Percentiles rank a stretch among this genome's conserved stretches.
These are phyloP conservation scores for Spea bombifrons DNA, from an alignment of 2,113 vertebrate genomes.

Conservation along the genomic window DNA sequence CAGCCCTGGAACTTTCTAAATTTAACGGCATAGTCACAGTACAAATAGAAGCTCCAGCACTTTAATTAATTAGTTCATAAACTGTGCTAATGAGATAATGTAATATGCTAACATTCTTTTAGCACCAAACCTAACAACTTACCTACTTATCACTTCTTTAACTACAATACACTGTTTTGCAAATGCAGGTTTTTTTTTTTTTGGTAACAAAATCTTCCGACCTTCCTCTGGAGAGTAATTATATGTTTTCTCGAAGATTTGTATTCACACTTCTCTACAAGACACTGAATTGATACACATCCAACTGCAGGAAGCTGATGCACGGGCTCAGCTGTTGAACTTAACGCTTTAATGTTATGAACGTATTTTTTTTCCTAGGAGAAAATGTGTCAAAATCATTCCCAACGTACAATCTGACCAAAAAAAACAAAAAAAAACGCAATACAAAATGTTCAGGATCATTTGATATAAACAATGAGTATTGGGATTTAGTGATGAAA, in stretches of 20 bases:
- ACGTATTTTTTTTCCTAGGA: too few relatives aligned
- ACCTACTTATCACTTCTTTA: constrained; percentile 33
- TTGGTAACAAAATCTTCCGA: constrained; percentile 15
- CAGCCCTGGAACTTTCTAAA: too few relatives aligned
- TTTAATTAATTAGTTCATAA: constrained; percentile 14
- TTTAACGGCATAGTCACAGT: background rate
- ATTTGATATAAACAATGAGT: too few relatives aligned
- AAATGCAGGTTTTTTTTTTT: constrained; percentile 8
- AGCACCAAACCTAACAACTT: constrained; percentile 17
- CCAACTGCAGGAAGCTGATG: background rate
- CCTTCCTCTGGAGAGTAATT: constrained; percentile 22
- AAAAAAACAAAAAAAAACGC: too few relatives aligned
- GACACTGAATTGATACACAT: constrained; percentile 7
- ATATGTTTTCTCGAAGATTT: constrained; percentile 12
- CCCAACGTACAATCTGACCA: too few relatives aligned
- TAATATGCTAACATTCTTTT: background rate
- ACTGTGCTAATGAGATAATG: constrained; percentile 5
- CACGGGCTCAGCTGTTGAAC: too few relatives aligned
- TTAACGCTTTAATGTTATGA: too few relatives aligned
- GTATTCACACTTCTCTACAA: constrained; percentile 13
- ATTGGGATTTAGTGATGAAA: too few relatives aligned
- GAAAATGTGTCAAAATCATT: too few relatives aligned
- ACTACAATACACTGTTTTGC: constrained; percentile 6
- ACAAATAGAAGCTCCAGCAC: background rate
- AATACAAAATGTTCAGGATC: too few relatives aligned